Evolutionary conservation across 2,797 vertebrate genomes (phyloP).

Genomic region (Tarsius wallacei): DNA sequence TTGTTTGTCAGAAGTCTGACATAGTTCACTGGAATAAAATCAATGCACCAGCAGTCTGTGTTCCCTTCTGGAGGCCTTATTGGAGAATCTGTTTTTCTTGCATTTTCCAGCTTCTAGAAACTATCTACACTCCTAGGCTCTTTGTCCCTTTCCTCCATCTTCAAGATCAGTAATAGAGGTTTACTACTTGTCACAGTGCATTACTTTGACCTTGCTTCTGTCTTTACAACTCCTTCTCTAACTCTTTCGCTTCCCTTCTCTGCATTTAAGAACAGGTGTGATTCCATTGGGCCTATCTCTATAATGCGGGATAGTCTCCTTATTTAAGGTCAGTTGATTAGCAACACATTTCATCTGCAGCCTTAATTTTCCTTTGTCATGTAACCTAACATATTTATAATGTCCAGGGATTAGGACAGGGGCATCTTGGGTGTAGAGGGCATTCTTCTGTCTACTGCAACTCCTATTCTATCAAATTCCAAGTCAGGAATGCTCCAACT

Average conservation of each 20-base stretch:
- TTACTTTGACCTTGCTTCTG: background rate
- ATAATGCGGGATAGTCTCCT: background rate
- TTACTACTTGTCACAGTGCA: background rate
- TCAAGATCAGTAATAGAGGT: background rate
- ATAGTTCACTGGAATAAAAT: background rate
- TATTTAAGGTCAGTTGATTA: background rate
- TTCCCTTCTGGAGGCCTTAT: background rate
- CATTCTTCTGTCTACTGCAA: background rate
- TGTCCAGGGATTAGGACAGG: background rate
- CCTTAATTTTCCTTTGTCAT: background rate
- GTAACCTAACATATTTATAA: background rate
- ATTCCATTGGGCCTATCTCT: background rate
- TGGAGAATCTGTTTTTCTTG: background rate
- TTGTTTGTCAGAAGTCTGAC: background rate
- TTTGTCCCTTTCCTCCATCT: background rate
- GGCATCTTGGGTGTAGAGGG: fast-evolving
- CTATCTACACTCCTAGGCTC: background rate
- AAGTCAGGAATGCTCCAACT: background rate
- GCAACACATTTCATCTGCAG: background rate
- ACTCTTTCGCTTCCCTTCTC: background rate
- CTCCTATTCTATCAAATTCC: background rate
- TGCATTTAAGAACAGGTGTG: background rate
- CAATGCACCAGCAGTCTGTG: background rate
- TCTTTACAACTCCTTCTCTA: background rate
- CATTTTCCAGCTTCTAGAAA: background rate